phyloP scores from a whole-genome alignment of 2,888 invertebrate genomes.

The Hoplodrina ambigua region DNA sequence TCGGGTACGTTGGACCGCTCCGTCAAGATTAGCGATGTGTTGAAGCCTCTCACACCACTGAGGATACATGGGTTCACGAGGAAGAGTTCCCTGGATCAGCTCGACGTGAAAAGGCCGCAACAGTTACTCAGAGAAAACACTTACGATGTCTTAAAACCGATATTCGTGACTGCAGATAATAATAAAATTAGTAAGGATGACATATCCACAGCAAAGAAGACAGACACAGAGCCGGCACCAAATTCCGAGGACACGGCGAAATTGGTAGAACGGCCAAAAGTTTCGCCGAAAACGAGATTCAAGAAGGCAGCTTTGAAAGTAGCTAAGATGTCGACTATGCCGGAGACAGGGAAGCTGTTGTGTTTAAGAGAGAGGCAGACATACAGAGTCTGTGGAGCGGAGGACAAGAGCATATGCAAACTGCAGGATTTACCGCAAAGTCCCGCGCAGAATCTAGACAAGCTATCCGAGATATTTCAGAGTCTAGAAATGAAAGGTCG shows the following conservation, averaged over 20 bases:
- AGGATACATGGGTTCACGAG: slow-evolving; percentile 78
- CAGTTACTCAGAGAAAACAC: slow-evolving; percentile 85
- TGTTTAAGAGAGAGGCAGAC: slow-evolving; percentile 83
- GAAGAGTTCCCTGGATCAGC: slow-evolving; percentile 72
- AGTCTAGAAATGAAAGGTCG: slow-evolving; percentile 83
- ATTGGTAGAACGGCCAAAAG: slow-evolving; percentile 58
- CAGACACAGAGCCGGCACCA: slow-evolving; percentile 18
- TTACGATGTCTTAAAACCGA: slow-evolving; percentile 85
- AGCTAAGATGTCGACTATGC: slow-evolving; percentile 80
- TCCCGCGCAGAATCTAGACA: slow-evolving; percentile 80
- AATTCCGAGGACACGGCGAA: slow-evolving; percentile 33
- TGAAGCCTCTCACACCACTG: slow-evolving; percentile 84
- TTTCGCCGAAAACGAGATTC: slow-evolving; percentile 84
- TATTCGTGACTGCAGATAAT: slow-evolving; percentile 76
- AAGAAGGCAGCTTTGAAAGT: slow-evolving; percentile 85
- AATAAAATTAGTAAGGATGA: slow-evolving; percentile 69
- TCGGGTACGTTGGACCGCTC: slow-evolving; percentile 62
- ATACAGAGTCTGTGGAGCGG: slow-evolving; percentile 69
- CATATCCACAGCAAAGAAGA: slow-evolving; percentile 50
- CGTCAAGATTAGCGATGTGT: slow-evolving; percentile 79
- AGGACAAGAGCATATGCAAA: slow-evolving; percentile 73
- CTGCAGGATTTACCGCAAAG: slow-evolving; percentile 78
- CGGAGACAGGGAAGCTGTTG: slow-evolving; percentile 84
- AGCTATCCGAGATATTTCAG: slow-evolving; percentile 86
- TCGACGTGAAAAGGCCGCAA: slow-evolving; percentile 77